Base-by-base conservation (phyloP, 1,140 invertebrate species). In the Mya arenaria region DNA sequence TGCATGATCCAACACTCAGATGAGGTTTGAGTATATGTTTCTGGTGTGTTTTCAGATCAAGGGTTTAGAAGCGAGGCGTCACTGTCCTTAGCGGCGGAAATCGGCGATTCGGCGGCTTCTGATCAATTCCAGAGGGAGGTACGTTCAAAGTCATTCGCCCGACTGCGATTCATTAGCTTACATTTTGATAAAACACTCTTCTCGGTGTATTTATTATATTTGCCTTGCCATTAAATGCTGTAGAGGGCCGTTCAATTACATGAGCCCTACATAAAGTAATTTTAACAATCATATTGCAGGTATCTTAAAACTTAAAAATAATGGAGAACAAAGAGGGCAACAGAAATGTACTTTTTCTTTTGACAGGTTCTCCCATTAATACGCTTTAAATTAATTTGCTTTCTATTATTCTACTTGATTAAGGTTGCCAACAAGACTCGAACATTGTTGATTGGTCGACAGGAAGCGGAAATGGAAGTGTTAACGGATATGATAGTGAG, bases 391-490 rank as follows among this genome's bases (percentile, higher is more conserved):
- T 13, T 6, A 34, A 8, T 6, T 17, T 36, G 8, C 8, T 8
- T 32, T 13, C 58, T 28, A 36, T 55, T 5, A 65, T 48, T 8
- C 17, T n/a, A 3, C 32, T 13, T n/a, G 4, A 3, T 66, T 0
- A 60, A 90, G 90, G 86, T 91, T 0, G 88, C 86, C 13, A 77
- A 86, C 32, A 91, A 91, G 68, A 88, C 88, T 4, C 85, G 85
- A 55, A 80, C 66, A 19, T 86, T 87, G 62, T 84, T 89, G 66
- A 82, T 91, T 44, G 89, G 88, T n/a, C 81, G 77, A 39, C 90
- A 89, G 58, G 90, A 91, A 28, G 90, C 90, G 28, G 89, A 90
- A 65, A 84, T 82, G 5, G 89, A 90, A 62, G 89, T 90, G n/a
- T 77, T 87, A 6, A 85, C 88, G 13, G 89, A 90, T 66, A 78